Percentiles rank a stretch among this genome's conserved stretches.
phyloP scores from a whole-genome alignment of 2,797 vertebrate genomes.

The Salarias fasciatus region DNA sequence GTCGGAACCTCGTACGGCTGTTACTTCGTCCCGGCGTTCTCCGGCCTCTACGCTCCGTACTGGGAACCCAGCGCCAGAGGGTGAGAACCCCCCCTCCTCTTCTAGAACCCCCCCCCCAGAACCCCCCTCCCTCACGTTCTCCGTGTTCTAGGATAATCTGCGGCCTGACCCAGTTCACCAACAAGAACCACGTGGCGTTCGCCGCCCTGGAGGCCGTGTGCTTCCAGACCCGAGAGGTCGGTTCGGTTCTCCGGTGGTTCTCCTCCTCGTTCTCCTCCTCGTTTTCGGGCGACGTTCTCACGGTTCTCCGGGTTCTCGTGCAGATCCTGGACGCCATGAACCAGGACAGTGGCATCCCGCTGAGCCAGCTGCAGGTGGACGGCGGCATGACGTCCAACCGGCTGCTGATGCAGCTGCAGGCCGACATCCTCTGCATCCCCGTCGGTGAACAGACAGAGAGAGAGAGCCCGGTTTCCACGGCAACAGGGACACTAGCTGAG shows the following conservation, averaged over 20 bases:
- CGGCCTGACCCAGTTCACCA: conserved; percentile 97
- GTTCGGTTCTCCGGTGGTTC: too few species aligned
- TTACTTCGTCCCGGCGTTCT: conserved; percentile 98
- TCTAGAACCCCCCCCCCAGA: too few species aligned
- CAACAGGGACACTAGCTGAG: too few species aligned
- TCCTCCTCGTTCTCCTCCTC: background rate
- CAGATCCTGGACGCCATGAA: conserved; percentile 98
- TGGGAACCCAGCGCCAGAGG: conserved; percentile 98
- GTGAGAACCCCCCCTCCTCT: conserved; percentile 71
- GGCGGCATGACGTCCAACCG: conserved; percentile 97
- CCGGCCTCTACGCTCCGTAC: conserved; percentile 96
- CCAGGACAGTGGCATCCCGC: conserved; percentile 93
- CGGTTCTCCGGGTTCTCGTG: too few species aligned
- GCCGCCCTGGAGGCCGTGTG: conserved; percentile 96
- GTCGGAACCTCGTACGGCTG: conserved; percentile 96
- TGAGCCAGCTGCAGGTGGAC: conserved; percentile 93
- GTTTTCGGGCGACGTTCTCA: too few species aligned
- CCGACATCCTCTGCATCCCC: conserved; percentile 96
- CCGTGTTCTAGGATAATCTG: conserved; percentile 90
- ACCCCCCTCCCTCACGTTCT: conserved; percentile 6
- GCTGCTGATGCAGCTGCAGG: conserved; percentile 96
- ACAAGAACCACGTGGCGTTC: conserved; percentile 94
- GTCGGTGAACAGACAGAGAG: too few species aligned
- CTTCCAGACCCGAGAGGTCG: conserved; percentile 98
- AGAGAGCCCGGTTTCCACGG: too few species aligned